These are phyloP conservation scores for Anguilla pacifica DNA, from an alignment of 2,797 vertebrate genomes.

Conservation along the genomic window DNA sequence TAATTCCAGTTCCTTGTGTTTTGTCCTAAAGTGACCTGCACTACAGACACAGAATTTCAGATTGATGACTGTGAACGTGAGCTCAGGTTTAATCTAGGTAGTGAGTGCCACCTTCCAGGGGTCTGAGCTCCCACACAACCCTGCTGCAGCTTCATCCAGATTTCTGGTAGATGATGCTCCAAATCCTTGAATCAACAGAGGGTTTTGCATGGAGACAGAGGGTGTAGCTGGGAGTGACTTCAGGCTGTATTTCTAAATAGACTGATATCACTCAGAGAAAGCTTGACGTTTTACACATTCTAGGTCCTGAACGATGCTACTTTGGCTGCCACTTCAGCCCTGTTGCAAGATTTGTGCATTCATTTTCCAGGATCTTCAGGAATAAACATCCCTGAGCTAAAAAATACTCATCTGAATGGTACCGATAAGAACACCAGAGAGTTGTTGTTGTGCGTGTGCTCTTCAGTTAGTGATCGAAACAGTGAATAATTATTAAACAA, in stretches of 20 bases:
- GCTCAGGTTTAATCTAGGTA: conserved; percentile 43
- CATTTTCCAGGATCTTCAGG: conserved; percentile 34
- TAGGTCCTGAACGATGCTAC: neutral
- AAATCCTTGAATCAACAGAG: conserved; percentile 38
- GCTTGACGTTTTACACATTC: neutral
- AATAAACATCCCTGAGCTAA: conserved; percentile 25
- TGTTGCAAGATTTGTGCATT: conserved; percentile 40
- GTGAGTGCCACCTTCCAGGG: conserved; percentile 41
- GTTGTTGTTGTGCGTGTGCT: neutral
- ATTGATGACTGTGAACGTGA: conserved; percentile 52
- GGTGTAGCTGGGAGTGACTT: conserved; percentile 1
- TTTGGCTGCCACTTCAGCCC: conserved; percentile 39
- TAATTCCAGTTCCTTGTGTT: conserved; percentile 46
- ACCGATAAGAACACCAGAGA: neutral
- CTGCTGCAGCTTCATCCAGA: conserved; percentile 56
- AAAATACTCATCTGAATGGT: conserved; percentile 30
- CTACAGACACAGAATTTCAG: conserved; percentile 40
- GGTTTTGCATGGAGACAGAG: conserved; percentile 41
- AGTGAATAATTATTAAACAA: conserved; percentile 4
- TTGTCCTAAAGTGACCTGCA: conserved; percentile 54
- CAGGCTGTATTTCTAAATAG: conserved; percentile 39
- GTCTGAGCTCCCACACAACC: conserved; percentile 57
- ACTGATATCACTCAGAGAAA: conserved; percentile 41
- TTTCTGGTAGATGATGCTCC: conserved; percentile 51
- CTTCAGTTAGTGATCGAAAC: conserved; percentile 8